Evolutionary conservation across 2,113 vertebrate genomes (phyloP).

Genomic region (Ophiodon elongatus): DNA sequence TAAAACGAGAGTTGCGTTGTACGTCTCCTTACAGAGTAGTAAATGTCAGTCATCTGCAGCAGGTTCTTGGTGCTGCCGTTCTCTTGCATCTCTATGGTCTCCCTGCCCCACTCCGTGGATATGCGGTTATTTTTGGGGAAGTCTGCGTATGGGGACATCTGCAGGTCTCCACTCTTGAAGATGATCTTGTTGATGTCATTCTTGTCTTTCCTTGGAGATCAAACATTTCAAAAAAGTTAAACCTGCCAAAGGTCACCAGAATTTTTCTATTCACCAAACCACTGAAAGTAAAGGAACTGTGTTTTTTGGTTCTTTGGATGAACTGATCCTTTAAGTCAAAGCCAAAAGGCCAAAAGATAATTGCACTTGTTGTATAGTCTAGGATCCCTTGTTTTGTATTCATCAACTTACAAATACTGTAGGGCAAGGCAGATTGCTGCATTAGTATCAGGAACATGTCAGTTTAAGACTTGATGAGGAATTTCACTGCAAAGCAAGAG

Average conservation of each 20-base stretch:
- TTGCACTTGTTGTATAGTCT: background rate
- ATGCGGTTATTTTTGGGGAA: constrained; percentile 93
- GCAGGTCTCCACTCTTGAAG: constrained; percentile 97
- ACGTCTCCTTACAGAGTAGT: constrained; percentile 90
- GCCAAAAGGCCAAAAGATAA: background rate
- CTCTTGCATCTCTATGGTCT: constrained; percentile 99
- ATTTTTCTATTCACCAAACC: background rate
- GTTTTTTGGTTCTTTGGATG: background rate
- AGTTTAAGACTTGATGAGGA: background rate
- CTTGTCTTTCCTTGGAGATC: constrained; percentile 91
- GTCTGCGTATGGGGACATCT: constrained; percentile 96
- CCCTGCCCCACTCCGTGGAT: constrained; percentile 95
- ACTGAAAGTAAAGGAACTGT: background rate
- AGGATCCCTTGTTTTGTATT: background rate
- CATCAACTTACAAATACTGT: background rate
- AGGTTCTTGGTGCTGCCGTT: constrained; percentile 99
- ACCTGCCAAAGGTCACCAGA: background rate
- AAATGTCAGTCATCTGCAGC: constrained; percentile 96
- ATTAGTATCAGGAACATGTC: background rate
- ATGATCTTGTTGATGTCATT: constrained; percentile 99
- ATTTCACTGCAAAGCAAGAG: background rate
- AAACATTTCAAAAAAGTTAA: constrained; percentile 10
- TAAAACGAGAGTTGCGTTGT: background rate
- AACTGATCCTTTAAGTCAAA: background rate
- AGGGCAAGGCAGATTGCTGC: background rate